Conservation (phyloP, 2,797 vertebrate genomes). For the Gallinago stenura region DNA sequence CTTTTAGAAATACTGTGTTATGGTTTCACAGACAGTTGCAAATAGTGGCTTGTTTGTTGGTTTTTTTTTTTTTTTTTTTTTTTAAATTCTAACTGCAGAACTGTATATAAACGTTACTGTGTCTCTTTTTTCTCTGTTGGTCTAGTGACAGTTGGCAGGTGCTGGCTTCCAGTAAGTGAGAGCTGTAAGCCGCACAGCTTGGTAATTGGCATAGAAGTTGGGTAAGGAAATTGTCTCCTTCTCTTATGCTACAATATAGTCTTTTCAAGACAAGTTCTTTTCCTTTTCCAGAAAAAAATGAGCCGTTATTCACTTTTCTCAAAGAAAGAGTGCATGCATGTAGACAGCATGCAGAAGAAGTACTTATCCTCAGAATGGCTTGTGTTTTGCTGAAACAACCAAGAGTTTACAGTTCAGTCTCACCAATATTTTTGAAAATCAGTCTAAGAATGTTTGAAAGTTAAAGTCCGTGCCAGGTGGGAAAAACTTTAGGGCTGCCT, state of each 20-base stretch:
- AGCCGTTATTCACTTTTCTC: neutral
- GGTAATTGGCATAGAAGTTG: constrained; percentile 53
- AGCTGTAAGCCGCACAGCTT: constrained; percentile 42
- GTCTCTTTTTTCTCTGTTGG: constrained; percentile 11
- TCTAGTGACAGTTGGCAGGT: constrained; percentile 59
- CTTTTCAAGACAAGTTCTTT: constrained; percentile 36
- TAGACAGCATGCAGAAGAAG: neutral
- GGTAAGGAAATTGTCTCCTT: constrained; percentile 45
- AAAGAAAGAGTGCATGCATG: neutral
- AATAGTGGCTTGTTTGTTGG: neutral
- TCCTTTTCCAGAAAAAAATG: constrained; percentile 13
- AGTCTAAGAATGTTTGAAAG: neutral
- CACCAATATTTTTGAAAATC: neutral
- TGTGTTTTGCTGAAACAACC: neutral
- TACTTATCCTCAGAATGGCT: neutral
- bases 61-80: neutral
- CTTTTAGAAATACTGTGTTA: neutral
- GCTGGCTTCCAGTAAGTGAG: constrained; percentile 12
- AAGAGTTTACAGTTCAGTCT: neutral
- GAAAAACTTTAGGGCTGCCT: neutral
- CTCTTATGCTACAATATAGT: neutral
- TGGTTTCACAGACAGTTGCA: neutral
- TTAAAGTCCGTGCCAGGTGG: neutral
- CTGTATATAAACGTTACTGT: neutral
- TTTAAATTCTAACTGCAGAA: neutral